A percentile compares a stretch with the other conserved stretches of the same genome.
Evolutionary conservation across 2,888 invertebrate species (phyloP).

Genomic region (Epirrhoe alternata): DNA sequence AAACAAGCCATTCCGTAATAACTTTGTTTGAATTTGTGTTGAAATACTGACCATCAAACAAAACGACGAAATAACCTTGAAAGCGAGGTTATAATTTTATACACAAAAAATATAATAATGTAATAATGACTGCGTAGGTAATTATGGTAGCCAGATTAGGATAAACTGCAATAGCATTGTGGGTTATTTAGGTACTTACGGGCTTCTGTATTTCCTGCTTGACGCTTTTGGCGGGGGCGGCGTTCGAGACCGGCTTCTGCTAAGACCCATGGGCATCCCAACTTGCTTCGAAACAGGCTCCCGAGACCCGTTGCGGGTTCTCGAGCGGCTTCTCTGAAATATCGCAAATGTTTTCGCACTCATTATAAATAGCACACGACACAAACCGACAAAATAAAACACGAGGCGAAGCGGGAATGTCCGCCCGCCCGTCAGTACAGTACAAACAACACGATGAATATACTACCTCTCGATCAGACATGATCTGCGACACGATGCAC

Average conservation of each 20-base stretch:
- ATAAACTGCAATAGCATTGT: constrained; percentile 3
- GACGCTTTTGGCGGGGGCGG: constrained; percentile 81
- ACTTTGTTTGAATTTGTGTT: constrained; percentile 24
- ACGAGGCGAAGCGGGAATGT: constrained; percentile 67
- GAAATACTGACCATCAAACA: constrained; percentile 55
- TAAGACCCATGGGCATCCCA: constrained; percentile 76
- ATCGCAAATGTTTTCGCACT: constrained; percentile 51
- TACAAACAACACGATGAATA: constrained; percentile 60
- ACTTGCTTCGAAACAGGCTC: constrained; percentile 74
- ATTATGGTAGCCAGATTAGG: constrained; percentile 1
- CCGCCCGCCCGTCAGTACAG: constrained; percentile 44
- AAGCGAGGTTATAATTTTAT: constrained; percentile 69
- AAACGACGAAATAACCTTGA: constrained; percentile 62
- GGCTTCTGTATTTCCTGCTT: constrained; percentile 80
- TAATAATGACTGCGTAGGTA: neutral
- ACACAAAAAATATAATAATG: constrained; percentile 39
- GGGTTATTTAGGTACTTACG: constrained; percentile 60
- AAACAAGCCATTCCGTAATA: neutral
- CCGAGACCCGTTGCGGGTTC: constrained; percentile 81
- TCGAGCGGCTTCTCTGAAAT: constrained; percentile 82
- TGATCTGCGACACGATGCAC: constrained; percentile 59
- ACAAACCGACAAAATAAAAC: constrained; percentile 62
- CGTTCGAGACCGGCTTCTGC: constrained; percentile 82
- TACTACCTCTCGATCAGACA: constrained; percentile 84
- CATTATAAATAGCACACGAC: constrained; percentile 54